phyloP scores from a whole-genome alignment of 2,888 invertebrate species.

The Rhabditoides inermis region DNA sequence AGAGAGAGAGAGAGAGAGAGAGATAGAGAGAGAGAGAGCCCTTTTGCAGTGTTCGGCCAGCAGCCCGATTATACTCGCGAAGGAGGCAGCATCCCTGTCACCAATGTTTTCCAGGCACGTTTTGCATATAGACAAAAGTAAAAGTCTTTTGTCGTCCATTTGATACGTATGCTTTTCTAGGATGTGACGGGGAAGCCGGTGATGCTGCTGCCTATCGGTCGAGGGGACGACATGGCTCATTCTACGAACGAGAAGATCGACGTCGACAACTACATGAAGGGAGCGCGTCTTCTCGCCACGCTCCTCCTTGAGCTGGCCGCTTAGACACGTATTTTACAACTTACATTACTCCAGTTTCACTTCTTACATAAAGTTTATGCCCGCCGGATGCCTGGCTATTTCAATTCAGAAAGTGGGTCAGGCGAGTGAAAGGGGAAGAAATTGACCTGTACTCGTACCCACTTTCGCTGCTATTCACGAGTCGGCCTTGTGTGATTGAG shows the following conservation, averaged over 20 bases:
- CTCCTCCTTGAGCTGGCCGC: background rate
- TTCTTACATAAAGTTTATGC: too few relatives aligned
- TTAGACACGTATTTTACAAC: too few relatives aligned
- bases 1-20: too few relatives aligned
- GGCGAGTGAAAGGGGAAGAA: too few relatives aligned
- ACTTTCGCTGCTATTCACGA: too few relatives aligned
- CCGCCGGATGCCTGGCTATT: too few relatives aligned
- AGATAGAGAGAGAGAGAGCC: too few relatives aligned
- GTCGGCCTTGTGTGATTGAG: too few relatives aligned
- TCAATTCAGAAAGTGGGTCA: too few relatives aligned
- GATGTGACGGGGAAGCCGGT: constrained; percentile 69
- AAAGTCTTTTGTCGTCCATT: too few relatives aligned
- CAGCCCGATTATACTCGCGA: constrained; percentile 91
- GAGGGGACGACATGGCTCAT: constrained; percentile 93
- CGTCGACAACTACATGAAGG: constrained; percentile 55
- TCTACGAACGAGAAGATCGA: constrained; percentile 97
- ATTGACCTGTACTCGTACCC: too few relatives aligned
- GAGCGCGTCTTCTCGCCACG: constrained; percentile 1
- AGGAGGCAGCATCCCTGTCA: constrained; percentile 94
- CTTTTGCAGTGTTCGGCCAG: constrained; percentile 67
- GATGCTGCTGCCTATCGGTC: constrained; percentile 84
- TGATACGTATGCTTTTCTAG: constrained; percentile 37
- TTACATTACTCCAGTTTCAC: too few relatives aligned
- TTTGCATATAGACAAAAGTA: background rate
- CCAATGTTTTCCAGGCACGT: constrained; percentile 66